Evolutionary conservation across 2,797 vertebrate genomes (phyloP), one percentile per base, ranked within the genome.

Genomic region (Rhadinocentrus ornatus): DNA sequence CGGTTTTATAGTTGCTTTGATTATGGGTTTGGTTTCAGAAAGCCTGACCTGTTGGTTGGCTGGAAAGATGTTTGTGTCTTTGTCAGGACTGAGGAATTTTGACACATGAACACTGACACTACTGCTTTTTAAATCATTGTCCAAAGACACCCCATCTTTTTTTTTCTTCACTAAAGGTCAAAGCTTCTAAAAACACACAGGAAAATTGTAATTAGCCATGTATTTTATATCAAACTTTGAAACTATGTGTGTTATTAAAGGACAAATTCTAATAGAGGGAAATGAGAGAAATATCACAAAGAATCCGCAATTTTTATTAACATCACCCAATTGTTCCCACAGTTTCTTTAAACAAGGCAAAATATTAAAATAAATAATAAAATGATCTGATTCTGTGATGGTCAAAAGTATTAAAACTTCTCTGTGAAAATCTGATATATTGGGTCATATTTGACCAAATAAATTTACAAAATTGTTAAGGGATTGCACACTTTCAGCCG

Each of bases 1-100:
- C 32, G 73, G 83, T 84, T 83, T 74, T 66, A 62, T 61, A 77
- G 68, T 35, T 71, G 68, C 78, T 77, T 79, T 82, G 75, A 86
- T 88, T 80, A 71, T 62, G 53, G 55, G 66, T 80, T 81, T 74
- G 57, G 55, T 66, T 69, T 68, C 61, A 73, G 57, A 18, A 13
- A 66, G 53, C 55, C 73, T 50, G 80, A 85, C 81, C 75, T 69
- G 64, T 34, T 57, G 64, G 79, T 80, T 54, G 37, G 53, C 48
- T 71, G 66, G 56, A 77, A 83, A 74, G 68, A 83, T 78, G 54
- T 59, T 50, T 73, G 69, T 71, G 73, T 79, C 69, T 59, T 35
- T 78, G 73, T 79, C 31, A 69, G 24, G 52, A 52, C 48, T 27
- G 65, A 75, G 12, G 24, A 63, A 52, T 68, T 66, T 72, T 81